phyloP scores from a whole-genome alignment of 2,113 vertebrate species.

The Dipodomys ordii region DNA sequence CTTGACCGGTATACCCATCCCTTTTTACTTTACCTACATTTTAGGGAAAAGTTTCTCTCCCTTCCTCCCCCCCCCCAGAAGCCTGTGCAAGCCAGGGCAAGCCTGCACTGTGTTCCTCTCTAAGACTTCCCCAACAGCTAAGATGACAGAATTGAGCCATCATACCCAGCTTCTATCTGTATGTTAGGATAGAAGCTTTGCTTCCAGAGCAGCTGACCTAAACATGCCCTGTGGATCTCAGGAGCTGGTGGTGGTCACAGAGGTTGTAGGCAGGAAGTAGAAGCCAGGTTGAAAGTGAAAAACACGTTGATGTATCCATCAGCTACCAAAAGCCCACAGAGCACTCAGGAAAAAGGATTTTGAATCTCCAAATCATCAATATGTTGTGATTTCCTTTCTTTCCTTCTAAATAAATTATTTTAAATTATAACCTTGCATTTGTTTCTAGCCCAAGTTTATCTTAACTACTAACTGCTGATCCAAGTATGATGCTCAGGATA shows the following conservation, averaged over 20 bases:
- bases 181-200: neutral
- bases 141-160: too few relatives aligned
- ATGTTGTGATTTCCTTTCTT: neutral
- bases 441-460: neutral
- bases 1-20: too few relatives aligned
- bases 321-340: neutral
- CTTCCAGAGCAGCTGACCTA: neutral
- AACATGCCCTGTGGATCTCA: neutral
- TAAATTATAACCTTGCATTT: neutral
- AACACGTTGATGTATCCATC: neutral
- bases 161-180: too few relatives aligned
- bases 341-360: neutral
- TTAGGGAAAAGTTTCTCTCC: too few relatives aligned
- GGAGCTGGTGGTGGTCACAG: neutral
- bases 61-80: too few relatives aligned
- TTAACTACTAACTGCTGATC: neutral
- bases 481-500: neutral
- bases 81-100: too few relatives aligned
- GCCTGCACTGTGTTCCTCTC: too few relatives aligned
- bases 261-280: neutral
- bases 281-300: neutral
- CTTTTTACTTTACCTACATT: too few relatives aligned
- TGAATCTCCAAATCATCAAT: neutral
- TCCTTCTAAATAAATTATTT: neutral
- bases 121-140: too few relatives aligned